A percentile compares a stretch with the other conserved stretches of the same genome.
Evolutionary conservation across 2,113 vertebrate genomes (phyloP).

Genomic region (Pelobates fuscus): DNA sequence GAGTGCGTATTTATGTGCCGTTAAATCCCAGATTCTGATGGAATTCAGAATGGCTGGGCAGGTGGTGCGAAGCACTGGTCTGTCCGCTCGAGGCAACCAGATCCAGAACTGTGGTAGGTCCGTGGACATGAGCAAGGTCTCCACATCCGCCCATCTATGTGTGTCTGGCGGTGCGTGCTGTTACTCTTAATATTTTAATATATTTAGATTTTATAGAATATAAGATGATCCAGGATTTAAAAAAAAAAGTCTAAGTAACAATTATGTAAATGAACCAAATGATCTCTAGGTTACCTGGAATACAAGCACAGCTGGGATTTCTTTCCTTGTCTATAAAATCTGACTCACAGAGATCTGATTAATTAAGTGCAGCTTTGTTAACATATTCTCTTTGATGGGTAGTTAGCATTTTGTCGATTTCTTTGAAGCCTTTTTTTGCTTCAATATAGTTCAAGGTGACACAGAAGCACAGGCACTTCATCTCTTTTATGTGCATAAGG

Average conservation of each 20-base stretch:
- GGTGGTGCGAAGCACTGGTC: no score
- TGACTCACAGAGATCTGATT: conserved; percentile 41
- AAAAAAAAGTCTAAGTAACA: conserved; percentile 15
- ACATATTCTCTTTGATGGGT: conserved; percentile 48
- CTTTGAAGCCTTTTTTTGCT: conserved; percentile 30
- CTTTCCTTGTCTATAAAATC: conserved; percentile 11
- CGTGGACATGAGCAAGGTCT: no score
- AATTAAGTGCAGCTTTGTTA: conserved; percentile 44
- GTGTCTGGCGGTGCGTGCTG: no score
- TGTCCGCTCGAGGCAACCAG: no score
- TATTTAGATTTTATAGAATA: no score
- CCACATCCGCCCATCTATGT: no score
- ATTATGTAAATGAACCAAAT: conserved; percentile 17
- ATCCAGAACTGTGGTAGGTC: no score
- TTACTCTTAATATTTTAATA: no score
- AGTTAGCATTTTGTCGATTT: conserved; percentile 43
- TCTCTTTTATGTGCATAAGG: not conserved
- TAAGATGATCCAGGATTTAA: not conserved
- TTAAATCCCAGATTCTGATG: no score
- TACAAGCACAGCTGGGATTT: conserved; percentile 38
- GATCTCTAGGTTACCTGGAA: conserved; percentile 20
- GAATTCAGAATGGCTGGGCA: no score
- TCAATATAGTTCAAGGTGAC: conserved; percentile 37
- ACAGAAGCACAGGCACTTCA: conserved; percentile 7
- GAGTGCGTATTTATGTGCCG: no score